These are phyloP conservation scores for Drosophila tanythrix DNA, from an alignment of 2,888 invertebrate genomes.

Conservation along the genomic window DNA sequence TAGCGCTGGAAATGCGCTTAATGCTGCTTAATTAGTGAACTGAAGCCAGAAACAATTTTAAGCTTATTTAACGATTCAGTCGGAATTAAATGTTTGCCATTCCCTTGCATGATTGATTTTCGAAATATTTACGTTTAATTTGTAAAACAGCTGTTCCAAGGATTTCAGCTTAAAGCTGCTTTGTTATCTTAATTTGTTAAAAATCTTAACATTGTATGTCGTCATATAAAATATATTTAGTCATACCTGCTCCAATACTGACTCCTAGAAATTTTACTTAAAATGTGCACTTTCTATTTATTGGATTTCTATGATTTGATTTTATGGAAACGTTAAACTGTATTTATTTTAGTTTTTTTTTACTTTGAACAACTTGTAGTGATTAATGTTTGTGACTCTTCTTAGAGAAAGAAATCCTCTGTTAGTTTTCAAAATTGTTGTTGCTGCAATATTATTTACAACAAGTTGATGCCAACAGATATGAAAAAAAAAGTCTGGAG, in stretches of 20 bases:
- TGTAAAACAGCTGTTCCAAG: background rate
- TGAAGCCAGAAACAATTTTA: conserved; percentile 59
- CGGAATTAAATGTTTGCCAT: conserved; percentile 17
- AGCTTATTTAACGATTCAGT: conserved; percentile 52
- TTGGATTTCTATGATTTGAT: background rate
- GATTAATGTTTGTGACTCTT: background rate
- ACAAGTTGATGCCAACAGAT: background rate
- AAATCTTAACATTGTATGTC: background rate
- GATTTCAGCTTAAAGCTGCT: background rate
- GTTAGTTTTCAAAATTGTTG: background rate
- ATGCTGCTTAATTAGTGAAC: conserved; percentile 66
- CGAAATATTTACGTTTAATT: conserved; percentile 7
- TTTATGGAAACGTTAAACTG: background rate
- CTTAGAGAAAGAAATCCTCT: background rate
- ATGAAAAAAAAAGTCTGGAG: background rate
- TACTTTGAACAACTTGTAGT: background rate
- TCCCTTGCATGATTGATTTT: conserved; percentile 8
- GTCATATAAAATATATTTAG: background rate
- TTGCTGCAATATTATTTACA: background rate
- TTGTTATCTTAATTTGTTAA: background rate
- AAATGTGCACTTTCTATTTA: background rate
- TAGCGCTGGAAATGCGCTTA: conserved; percentile 54
- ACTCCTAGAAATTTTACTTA: background rate
- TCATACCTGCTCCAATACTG: background rate
- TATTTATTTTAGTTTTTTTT: background rate